Percentiles rank a stretch among this genome's conserved stretches.
These are phyloP conservation scores for Tauraco hartlaubi DNA, from an alignment of 2,797 vertebrate species.

Conservation along the genomic window DNA sequence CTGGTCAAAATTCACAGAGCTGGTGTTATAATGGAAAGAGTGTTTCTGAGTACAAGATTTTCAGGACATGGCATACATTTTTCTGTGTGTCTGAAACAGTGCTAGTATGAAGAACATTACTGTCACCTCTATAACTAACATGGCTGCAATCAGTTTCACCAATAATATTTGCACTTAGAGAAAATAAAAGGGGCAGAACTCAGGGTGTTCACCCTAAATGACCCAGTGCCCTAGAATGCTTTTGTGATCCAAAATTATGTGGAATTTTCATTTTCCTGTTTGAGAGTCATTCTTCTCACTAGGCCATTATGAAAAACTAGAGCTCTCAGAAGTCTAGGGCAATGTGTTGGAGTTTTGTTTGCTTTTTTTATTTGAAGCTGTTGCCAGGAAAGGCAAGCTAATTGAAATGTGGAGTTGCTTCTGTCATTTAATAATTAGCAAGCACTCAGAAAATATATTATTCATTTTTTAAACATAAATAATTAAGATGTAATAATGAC, in stretches of 20 bases:
- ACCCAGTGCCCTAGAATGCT: background rate
- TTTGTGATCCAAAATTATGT: background rate
- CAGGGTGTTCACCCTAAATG: background rate
- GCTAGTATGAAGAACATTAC: background rate
- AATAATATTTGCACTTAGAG: background rate
- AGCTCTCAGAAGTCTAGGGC: slow-evolving; percentile 32
- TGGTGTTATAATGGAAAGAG: background rate
- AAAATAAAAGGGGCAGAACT: background rate
- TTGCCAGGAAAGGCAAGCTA: slow-evolving; percentile 54
- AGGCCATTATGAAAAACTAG: slow-evolving; percentile 26
- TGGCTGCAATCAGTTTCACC: background rate
- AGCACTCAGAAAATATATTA: slow-evolving; percentile 66
- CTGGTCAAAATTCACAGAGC: background rate
- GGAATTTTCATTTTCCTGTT: slow-evolving; percentile 31
- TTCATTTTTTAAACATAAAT: slow-evolving; percentile 66
- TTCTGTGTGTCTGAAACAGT: background rate
- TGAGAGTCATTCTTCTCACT: background rate
- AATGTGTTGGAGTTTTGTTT: slow-evolving; percentile 21
- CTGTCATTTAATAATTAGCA: slow-evolving; percentile 74
- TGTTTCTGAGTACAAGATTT: background rate
- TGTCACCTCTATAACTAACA: background rate
- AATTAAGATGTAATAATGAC: slow-evolving; percentile 64
- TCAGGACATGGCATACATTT: background rate
- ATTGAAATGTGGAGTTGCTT: slow-evolving; percentile 61
- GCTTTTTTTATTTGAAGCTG: slow-evolving; percentile 36